A percentile compares a stretch with the other conserved stretches of the same genome.
phyloP scores from a whole-genome alignment of 2,113 vertebrate genomes.

The Eulemur macaco region DNA sequence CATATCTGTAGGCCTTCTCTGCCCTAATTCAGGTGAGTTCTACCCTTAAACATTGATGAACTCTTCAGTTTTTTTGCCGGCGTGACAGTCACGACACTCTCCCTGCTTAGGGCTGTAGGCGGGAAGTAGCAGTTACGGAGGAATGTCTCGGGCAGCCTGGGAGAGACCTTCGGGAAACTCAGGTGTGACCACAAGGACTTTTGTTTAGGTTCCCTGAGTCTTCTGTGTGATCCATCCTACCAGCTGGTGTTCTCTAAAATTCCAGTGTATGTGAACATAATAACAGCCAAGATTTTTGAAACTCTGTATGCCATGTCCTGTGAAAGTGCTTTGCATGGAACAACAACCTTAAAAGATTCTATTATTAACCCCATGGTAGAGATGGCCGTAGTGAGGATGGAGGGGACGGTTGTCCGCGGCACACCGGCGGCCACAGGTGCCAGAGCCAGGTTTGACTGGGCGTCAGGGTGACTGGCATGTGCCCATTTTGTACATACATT shows the following conservation, averaged over 20 bases:
- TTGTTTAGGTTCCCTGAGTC: neutral
- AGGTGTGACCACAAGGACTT: neutral
- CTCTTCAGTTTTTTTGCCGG: neutral
- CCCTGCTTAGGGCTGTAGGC: neutral
- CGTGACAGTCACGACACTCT: neutral
- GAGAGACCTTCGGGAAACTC: neutral
- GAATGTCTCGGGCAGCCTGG: neutral
- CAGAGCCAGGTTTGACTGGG: neutral
- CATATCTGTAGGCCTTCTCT: neutral
- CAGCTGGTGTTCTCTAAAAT: neutral
- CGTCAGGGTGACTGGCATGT: neutral
- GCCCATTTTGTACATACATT: accelerated
- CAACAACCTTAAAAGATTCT: neutral
- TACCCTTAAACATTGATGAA: accelerated
- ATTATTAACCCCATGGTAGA: neutral
- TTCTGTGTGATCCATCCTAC: neutral
- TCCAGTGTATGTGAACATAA: neutral
- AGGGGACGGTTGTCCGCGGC: neutral
- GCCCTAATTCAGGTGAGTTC: neutral
- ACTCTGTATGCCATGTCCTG: neutral
- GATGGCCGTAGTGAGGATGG: neutral
- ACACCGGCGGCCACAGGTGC: too few relatives aligned
- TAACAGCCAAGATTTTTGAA: neutral
- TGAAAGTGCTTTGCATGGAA: neutral
- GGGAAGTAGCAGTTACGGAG: neutral